A percentile compares a stretch with the other conserved stretches of the same genome.
Evolutionary conservation across 2,113 vertebrate genomes (phyloP).

Genomic region (Melanerpes aurifrons): DNA sequence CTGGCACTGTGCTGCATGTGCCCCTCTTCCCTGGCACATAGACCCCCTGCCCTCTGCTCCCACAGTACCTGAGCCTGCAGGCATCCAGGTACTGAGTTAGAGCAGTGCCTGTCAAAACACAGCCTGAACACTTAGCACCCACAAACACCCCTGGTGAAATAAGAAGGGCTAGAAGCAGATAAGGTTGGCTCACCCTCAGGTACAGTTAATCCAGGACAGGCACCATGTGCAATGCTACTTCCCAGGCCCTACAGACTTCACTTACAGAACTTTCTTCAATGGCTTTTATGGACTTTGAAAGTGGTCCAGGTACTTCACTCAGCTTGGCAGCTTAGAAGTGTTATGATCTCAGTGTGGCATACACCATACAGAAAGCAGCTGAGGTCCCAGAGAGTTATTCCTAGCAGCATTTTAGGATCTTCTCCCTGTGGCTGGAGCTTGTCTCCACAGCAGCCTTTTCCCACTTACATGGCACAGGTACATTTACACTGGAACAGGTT

Average conservation of each 20-base stretch:
- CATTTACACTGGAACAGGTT: no score
- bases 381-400: not conserved
- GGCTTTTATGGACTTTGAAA: not conserved
- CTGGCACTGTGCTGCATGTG: not conserved
- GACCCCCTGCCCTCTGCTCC: not conserved
- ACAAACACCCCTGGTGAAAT: not conserved
- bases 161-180: not conserved
- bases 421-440: not conserved
- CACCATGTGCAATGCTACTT: not conserved
- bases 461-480: not conserved
- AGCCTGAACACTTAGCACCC: not conserved
- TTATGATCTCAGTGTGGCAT: not conserved
- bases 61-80: constrained; percentile 20
- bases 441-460: not conserved
- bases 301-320: not conserved
- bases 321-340: not conserved
- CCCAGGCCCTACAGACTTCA: not conserved
- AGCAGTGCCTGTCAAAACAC: constrained; percentile 44
- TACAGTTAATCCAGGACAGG: constrained; percentile 56
- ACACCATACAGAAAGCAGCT: not conserved
- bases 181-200: constrained; percentile 21
- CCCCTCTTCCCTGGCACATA: not conserved
- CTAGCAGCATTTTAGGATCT: not conserved
- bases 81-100: not conserved
- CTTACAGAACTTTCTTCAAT: not conserved